Conservation (phyloP, 2,797 vertebrate species). For the Aplochiton taeniatus region DNA sequence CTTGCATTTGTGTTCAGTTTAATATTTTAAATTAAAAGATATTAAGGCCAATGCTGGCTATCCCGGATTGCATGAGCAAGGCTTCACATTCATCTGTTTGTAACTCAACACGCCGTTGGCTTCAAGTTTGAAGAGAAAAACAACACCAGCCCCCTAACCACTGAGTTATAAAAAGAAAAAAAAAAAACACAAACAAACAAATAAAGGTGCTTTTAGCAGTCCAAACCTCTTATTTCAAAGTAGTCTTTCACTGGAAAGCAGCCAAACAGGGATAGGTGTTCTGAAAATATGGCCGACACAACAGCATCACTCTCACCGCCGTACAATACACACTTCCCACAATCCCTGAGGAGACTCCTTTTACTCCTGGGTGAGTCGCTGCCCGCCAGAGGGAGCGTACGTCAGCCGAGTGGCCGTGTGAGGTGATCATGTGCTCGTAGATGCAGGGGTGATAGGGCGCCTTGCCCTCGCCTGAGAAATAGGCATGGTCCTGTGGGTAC, state of each 20-base stretch:
- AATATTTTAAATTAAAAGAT: no score
- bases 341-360: slow-evolving; percentile 71
- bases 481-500: slow-evolving; percentile 82
- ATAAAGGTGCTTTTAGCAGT: background rate
- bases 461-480: slow-evolving; percentile 91
- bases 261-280: slow-evolving; percentile 85
- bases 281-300: slow-evolving; percentile 79
- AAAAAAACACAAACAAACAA: slow-evolving; percentile 6
- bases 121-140: slow-evolving; percentile 12
- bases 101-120: background rate
- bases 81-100: no score
- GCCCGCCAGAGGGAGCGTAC: slow-evolving; percentile 82
- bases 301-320: slow-evolving; percentile 80
- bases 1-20: no score
- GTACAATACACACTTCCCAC: slow-evolving; percentile 83
- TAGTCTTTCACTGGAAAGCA: slow-evolving; percentile 77
- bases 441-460: slow-evolving; percentile 90
- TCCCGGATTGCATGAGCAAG: no score
- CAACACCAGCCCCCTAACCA: slow-evolving; percentile 18
- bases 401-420: slow-evolving; percentile 85
- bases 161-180: slow-evolving; percentile 26
- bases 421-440: slow-evolving; percentile 93
- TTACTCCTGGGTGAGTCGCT: slow-evolving; percentile 76
- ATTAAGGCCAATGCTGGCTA: no score
- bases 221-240: background rate